phyloP scores from a whole-genome alignment of 37 sponge, comb jelly and placozoan genomes.

The Mnemiopsis leidyi region DNA sequence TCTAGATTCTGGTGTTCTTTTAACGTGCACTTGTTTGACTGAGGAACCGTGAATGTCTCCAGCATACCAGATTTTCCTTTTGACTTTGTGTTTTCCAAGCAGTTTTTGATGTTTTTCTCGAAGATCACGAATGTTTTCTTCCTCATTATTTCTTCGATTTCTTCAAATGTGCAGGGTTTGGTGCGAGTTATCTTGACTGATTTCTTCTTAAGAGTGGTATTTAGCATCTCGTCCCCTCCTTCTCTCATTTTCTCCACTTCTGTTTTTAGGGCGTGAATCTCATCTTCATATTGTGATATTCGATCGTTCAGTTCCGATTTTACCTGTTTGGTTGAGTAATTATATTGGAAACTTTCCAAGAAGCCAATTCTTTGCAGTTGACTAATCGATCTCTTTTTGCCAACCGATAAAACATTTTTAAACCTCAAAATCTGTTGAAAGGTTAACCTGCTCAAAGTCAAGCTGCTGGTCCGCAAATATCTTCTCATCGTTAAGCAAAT shows the following conservation, averaged over 20 bases:
- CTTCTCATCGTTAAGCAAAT: slow-evolving; percentile 61
- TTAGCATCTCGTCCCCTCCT: not conserved
- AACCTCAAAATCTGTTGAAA: too few relatives aligned
- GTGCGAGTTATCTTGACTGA: not conserved
- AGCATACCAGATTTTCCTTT: not conserved
- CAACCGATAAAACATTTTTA: too few relatives aligned
- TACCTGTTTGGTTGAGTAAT: not conserved
- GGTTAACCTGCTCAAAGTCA: slow-evolving; percentile 7
- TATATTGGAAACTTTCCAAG: too few relatives aligned
- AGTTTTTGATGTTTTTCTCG: slow-evolving; percentile 27
- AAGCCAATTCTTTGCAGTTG: too few relatives aligned
- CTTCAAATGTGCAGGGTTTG: slow-evolving; percentile 57
- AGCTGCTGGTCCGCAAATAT: slow-evolving; percentile 57
- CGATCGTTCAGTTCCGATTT: not conserved
- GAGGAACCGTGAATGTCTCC: slow-evolving; percentile 4
- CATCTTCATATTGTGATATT: not conserved
- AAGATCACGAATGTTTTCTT: slow-evolving; percentile 52
- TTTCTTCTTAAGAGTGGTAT: slow-evolving; percentile 56
- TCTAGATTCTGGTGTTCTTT: slow-evolving; percentile 10
- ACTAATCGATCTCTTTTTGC: too few relatives aligned
- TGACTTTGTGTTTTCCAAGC: slow-evolving; percentile 30
- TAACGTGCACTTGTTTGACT: not conserved
- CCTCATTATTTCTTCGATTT: slow-evolving; percentile 6
- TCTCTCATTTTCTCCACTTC: not conserved
- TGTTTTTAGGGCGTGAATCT: not conserved